Evolutionary conservation across 2,797 vertebrate genomes (phyloP).

Genomic region (Rousettus madagascariensis): DNA sequence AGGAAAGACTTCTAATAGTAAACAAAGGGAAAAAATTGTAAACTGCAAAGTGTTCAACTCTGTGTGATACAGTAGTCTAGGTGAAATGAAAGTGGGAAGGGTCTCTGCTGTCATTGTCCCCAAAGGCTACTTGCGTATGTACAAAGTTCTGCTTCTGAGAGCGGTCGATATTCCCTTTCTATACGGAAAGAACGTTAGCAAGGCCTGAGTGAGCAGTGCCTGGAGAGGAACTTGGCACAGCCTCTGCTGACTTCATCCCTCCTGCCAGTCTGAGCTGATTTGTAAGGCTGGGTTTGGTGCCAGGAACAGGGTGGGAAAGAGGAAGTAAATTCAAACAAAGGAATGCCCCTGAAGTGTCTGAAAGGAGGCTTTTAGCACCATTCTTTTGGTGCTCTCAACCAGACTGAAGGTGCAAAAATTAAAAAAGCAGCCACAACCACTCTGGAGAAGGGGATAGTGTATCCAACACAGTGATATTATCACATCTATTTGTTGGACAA

Average conservation of each 20-base stretch:
- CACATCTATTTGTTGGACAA: constrained; percentile 82
- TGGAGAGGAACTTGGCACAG: constrained; percentile 60
- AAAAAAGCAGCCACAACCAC: constrained; percentile 73
- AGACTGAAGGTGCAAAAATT: constrained; percentile 74
- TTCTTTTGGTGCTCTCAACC: constrained; percentile 73
- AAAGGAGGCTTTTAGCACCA: constrained; percentile 78
- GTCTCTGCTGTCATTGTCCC: not conserved
- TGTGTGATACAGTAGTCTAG: not conserved
- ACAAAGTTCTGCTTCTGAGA: constrained; percentile 41
- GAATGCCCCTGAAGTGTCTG: constrained; percentile 76
- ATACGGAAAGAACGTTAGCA: not conserved
- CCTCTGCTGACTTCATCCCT: constrained; percentile 59
- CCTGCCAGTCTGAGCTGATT: constrained; percentile 61
- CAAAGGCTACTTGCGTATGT: not conserved
- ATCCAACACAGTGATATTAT: constrained; percentile 77
- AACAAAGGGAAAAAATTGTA: not conserved
- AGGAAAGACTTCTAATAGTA: not conserved
- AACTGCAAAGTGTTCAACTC: not conserved
- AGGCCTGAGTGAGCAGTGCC: constrained; percentile 19
- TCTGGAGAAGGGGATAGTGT: constrained; percentile 72
- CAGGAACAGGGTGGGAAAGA: constrained; percentile 70
- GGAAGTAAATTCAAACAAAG: constrained; percentile 77
- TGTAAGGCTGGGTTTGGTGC: constrained; percentile 70
- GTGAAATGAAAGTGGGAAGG: not conserved
- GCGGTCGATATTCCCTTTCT: not conserved